A percentile compares a stretch with the other conserved stretches of the same genome.
phyloP scores from a whole-genome alignment of 1,140 invertebrate species.

The Drosophila takahashii region DNA sequence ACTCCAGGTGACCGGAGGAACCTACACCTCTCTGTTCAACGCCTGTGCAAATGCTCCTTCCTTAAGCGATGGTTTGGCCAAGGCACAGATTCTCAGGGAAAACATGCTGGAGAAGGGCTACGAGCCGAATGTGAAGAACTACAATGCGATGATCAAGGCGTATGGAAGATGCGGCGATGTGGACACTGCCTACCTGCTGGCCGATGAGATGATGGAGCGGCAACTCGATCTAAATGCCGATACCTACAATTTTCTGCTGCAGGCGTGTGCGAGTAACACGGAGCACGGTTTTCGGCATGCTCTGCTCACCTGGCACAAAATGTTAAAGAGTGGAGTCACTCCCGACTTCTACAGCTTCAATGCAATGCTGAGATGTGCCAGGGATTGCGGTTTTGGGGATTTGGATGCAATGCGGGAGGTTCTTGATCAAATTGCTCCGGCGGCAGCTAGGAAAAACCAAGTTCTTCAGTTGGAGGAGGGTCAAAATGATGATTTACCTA shows the following conservation, averaged over 20 bases:
- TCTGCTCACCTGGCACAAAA: slow-evolving; percentile 93
- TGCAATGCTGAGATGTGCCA: slow-evolving; percentile 90
- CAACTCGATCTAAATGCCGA: slow-evolving; percentile 88
- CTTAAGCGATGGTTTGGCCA: slow-evolving; percentile 87
- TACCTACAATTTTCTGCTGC: slow-evolving; percentile 92
- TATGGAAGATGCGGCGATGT: slow-evolving; percentile 93
- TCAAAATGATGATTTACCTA: slow-evolving; percentile 7
- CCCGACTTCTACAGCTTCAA: slow-evolving; percentile 92
- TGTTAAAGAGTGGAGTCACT: slow-evolving; percentile 88
- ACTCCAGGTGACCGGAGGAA: slow-evolving; percentile 88
- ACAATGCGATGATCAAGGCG: slow-evolving; percentile 95
- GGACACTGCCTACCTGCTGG: slow-evolving; percentile 90
- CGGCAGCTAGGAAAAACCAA: neutral
- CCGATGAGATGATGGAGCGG: slow-evolving; percentile 92
- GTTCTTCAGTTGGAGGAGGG: neutral
- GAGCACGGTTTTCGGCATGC: slow-evolving; percentile 91
- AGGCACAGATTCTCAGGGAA: slow-evolving; percentile 88
- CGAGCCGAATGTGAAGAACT: slow-evolving; percentile 91
- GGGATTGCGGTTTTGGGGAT: slow-evolving; percentile 92
- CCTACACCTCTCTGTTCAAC: slow-evolving; percentile 94
- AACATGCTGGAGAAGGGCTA: slow-evolving; percentile 89
- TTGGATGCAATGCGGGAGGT: slow-evolving; percentile 86
- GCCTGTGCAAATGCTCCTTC: slow-evolving; percentile 93
- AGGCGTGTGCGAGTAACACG: slow-evolving; percentile 92
- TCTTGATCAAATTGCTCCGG: slow-evolving; percentile 51